A percentile compares a stretch with the other conserved stretches of the same genome.
Evolutionary conservation across 64 coral and sea anemone genomes (phyloP).

Genomic region (Stichodactyla helianthus): DNA sequence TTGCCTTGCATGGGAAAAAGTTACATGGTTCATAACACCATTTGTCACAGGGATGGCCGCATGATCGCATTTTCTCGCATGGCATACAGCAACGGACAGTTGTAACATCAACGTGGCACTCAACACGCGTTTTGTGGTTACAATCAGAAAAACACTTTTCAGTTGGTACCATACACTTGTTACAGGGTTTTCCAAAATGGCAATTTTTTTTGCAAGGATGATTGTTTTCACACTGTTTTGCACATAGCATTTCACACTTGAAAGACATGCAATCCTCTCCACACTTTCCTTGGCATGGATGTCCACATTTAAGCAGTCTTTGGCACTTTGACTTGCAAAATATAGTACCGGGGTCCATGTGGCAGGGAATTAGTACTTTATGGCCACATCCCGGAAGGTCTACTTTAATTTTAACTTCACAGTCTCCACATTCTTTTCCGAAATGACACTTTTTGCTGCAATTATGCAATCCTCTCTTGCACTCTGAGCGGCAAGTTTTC

Average conservation of each 20-base stretch:
- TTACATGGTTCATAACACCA: conserved; percentile 36
- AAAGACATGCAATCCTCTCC: neutral
- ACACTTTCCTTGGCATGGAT: conserved; percentile 32
- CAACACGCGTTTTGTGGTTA: conserved; percentile 1
- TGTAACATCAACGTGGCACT: neutral
- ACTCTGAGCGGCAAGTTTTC: neutral
- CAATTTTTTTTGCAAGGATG: conserved; percentile 23
- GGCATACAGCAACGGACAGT: neutral
- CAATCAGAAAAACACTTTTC: conserved; percentile 10
- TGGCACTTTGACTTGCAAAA: conserved; percentile 20
- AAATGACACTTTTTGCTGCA: conserved; percentile 10
- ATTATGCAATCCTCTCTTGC: neutral
- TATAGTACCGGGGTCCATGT: neutral
- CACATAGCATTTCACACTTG: conserved; percentile 7
- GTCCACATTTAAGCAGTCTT: conserved; percentile 31
- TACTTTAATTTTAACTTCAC: neutral
- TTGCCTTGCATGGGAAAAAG: conserved; percentile 13
- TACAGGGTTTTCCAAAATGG: conserved; percentile 16
- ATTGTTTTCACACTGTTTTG: conserved; percentile 3
- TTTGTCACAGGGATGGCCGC: conserved; percentile 51
- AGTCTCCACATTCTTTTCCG: neutral
- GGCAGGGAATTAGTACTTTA: neutral
- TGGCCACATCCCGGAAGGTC: conserved; percentile 6
- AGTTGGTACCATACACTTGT: neutral
- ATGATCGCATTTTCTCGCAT: conserved; percentile 41